Conservation (phyloP, 2,888 invertebrate genomes). For the Drosophila siamana region DNA sequence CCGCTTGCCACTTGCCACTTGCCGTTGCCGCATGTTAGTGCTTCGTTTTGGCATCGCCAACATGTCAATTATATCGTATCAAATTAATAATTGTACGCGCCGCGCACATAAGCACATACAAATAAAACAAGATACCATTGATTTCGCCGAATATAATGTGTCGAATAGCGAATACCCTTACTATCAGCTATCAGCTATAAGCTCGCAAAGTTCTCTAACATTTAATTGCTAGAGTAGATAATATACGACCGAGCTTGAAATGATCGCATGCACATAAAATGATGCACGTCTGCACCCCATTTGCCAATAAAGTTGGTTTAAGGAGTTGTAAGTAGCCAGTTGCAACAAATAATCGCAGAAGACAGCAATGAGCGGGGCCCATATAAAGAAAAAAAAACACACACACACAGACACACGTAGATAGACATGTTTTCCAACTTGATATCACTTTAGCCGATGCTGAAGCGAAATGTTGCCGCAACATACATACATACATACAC, state of each 20-base stretch:
- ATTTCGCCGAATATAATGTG: not conserved
- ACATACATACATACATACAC: not conserved
- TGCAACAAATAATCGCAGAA: conserved; percentile 60
- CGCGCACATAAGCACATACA: conserved; percentile 50
- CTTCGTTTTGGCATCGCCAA: conserved; percentile 79
- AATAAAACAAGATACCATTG: conserved; percentile 20
- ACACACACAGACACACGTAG: not conserved
- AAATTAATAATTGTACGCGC: conserved; percentile 82
- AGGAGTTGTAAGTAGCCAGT: conserved; percentile 56
- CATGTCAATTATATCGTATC: conserved; percentile 83
- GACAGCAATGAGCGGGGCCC: conserved; percentile 69
- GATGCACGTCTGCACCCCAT: conserved; percentile 64
- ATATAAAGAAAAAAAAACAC: conserved; percentile 48
- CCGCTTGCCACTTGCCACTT: conserved; percentile 11
- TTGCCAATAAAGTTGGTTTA: conserved; percentile 68
- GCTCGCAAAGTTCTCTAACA: not conserved
- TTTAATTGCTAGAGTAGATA: not conserved
- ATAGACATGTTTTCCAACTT: conserved; percentile 48
- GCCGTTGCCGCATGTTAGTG: conserved; percentile 62
- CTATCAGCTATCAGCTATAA: not conserved
- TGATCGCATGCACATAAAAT: conserved; percentile 24
- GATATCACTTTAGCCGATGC: conserved; percentile 60
- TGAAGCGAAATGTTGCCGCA: conserved; percentile 55
- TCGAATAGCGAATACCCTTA: conserved; percentile 9
- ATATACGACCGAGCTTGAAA: not conserved